These are phyloP conservation scores for Mormyrops boulengeri DNA, from an alignment of 2,797 vertebrate species.

Conservation along the genomic window DNA sequence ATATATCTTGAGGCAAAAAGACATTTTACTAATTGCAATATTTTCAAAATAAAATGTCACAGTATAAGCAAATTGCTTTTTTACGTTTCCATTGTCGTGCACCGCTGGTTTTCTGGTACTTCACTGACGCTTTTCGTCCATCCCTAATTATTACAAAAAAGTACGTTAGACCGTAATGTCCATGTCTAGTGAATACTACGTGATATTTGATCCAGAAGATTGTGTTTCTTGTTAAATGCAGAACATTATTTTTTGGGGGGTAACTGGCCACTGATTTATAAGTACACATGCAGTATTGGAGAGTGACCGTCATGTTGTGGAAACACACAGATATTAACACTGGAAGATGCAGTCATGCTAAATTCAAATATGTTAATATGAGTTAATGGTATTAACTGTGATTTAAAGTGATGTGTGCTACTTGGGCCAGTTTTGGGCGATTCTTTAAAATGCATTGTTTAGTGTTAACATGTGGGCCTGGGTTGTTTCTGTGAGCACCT, in stretches of 20 bases:
- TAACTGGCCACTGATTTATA: background rate
- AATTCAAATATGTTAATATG: background rate
- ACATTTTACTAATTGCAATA: background rate
- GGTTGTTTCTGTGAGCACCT: background rate
- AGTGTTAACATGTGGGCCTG: conserved; percentile 1
- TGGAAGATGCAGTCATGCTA: background rate
- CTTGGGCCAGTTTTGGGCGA: background rate
- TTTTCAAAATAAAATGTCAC: background rate
- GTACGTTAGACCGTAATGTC: background rate
- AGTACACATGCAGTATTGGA: background rate
- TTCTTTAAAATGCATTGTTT: background rate
- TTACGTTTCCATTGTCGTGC: background rate
- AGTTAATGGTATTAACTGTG: background rate
- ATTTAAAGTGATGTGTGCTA: background rate
- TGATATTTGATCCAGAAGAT: background rate
- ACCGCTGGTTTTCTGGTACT: background rate
- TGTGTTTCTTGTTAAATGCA: background rate
- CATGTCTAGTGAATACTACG: background rate
- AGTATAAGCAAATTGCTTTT: background rate
- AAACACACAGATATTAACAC: background rate
- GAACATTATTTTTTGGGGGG: background rate
- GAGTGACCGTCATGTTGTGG: background rate
- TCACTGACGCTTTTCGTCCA: background rate
- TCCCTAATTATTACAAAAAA: background rate
- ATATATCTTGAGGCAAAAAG: background rate